Evolutionary conservation across 1,140 invertebrate species (phyloP).

Genomic region (Scaptodrosophila lebanonensis): DNA sequence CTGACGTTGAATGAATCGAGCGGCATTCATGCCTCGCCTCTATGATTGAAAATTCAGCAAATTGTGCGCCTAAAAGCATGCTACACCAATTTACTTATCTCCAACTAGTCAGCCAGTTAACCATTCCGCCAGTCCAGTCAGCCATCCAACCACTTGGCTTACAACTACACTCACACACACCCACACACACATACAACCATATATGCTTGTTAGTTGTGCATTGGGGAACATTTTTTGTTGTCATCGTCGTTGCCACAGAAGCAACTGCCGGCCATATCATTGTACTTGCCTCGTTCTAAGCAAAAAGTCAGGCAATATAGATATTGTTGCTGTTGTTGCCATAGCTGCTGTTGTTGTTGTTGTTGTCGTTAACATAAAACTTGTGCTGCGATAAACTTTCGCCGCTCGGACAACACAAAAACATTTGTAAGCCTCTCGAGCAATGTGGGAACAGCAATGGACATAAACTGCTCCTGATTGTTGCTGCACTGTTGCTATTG

Average conservation of each 20-base stretch:
- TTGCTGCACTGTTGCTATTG: no score
- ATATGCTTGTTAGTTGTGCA: slow-evolving; percentile 56
- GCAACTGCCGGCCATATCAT: no score
- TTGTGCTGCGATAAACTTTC: slow-evolving; percentile 47
- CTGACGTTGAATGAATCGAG: no score
- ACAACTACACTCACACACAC: no score
- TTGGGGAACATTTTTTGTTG: slow-evolving; percentile 38
- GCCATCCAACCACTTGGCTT: no score
- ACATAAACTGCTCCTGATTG: no score
- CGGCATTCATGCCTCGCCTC: slow-evolving; percentile 13
- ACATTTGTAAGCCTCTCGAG: slow-evolving; percentile 26
- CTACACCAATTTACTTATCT: slow-evolving; percentile 58
- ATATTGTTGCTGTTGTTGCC: slow-evolving; percentile 2
- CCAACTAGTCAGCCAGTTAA: slow-evolving; percentile 10
- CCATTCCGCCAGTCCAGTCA: no score
- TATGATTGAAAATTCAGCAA: slow-evolving; percentile 61
- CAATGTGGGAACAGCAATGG: no score
- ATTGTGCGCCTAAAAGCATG: slow-evolving; percentile 32
- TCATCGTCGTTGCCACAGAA: no score
- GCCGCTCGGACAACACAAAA: slow-evolving; percentile 13
- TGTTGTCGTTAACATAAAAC: slow-evolving; percentile 46
- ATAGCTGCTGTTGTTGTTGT: slow-evolving; percentile 30
- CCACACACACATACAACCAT: no score
- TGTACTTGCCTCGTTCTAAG: no score
- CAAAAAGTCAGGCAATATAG: slow-evolving; percentile 24